Conservation (phyloP, 2,888 invertebrate genomes). For the Philhelius pedissequus region DNA sequence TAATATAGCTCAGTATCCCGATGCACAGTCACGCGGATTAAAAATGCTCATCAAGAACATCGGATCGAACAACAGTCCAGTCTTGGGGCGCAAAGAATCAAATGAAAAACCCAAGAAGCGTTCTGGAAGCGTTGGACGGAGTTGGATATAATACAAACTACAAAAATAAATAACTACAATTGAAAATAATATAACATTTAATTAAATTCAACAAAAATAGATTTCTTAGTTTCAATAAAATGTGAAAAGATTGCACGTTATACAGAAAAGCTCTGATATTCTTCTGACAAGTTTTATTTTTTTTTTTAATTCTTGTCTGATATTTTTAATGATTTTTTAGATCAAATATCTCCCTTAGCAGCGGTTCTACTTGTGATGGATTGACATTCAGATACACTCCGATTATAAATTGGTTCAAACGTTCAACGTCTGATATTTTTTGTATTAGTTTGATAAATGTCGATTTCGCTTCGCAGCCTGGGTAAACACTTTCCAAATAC, state of each 20-base stretch:
- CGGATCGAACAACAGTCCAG: conserved; percentile 88
- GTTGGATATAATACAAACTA: conserved; percentile 74
- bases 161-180: background rate
- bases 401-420: conserved; percentile 93
- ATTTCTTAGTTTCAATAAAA: conserved; percentile 60
- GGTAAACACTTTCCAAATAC: conserved; percentile 90
- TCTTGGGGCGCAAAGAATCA: conserved; percentile 85
- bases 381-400: conserved; percentile 95
- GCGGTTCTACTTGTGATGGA: conserved; percentile 93
- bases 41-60: conserved; percentile 90
- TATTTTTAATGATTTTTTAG: conserved; percentile 82
- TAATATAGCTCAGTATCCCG: conserved; percentile 75
- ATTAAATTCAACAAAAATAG: conserved; percentile 64
- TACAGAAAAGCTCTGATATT: conserved; percentile 64
- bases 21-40: conserved; percentile 86
- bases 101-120: conserved; percentile 74
- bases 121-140: conserved; percentile 78
- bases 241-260: conserved; percentile 61
- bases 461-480: conserved; percentile 92
- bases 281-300: background rate
- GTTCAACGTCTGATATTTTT: conserved; percentile 93
- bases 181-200: conserved; percentile 27
- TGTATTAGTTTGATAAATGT: conserved; percentile 92
- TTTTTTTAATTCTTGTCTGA: background rate
- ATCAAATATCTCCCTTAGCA: conserved; percentile 97